Evolutionary conservation across 2,113 vertebrate genomes (phyloP).

Genomic region (Esox niger): DNA sequence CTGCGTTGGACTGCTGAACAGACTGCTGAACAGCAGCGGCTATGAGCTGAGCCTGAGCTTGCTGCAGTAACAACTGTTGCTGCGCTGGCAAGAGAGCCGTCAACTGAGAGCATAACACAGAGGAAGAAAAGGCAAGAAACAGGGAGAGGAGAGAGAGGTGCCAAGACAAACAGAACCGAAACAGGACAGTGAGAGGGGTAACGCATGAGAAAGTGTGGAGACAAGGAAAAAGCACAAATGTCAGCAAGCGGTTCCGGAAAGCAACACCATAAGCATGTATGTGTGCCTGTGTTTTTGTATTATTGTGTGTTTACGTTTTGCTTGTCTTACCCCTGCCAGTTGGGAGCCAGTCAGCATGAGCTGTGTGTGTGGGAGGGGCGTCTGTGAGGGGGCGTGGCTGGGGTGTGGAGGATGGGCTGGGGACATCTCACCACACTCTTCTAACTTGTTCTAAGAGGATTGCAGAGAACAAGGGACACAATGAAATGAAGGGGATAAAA

Average conservation of each 20-base stretch:
- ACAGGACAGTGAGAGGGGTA: slow-evolving; percentile 7
- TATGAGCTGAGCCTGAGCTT: slow-evolving; percentile 87
- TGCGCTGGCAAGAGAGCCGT: slow-evolving; percentile 87
- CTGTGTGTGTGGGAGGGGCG: slow-evolving; percentile 82
- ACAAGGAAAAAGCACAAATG: slow-evolving; percentile 26
- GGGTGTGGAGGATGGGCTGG: slow-evolving; percentile 74
- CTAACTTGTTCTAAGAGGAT: slow-evolving; percentile 78
- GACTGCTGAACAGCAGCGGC: slow-evolving; percentile 81
- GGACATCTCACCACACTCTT: slow-evolving; percentile 80
- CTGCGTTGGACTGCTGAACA: slow-evolving; percentile 73
- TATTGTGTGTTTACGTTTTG: background rate
- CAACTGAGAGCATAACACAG: slow-evolving; percentile 62
- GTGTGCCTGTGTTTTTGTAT: background rate
- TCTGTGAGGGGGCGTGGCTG: slow-evolving; percentile 77
- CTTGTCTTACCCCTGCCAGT: slow-evolving; percentile 82
- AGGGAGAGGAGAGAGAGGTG: background rate
- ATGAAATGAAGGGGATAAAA: background rate
- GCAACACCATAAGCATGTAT: slow-evolving; percentile 27
- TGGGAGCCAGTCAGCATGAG: slow-evolving; percentile 90
- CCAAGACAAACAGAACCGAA: background rate
- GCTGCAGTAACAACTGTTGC: slow-evolving; percentile 89
- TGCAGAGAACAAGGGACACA: slow-evolving; percentile 37
- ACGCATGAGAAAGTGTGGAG: background rate
- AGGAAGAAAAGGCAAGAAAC: background rate
- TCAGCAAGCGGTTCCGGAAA: slow-evolving; percentile 39